Conservation (phyloP, 2,797 vertebrate genomes). For the Brachyrhaphis roseni region DNA sequence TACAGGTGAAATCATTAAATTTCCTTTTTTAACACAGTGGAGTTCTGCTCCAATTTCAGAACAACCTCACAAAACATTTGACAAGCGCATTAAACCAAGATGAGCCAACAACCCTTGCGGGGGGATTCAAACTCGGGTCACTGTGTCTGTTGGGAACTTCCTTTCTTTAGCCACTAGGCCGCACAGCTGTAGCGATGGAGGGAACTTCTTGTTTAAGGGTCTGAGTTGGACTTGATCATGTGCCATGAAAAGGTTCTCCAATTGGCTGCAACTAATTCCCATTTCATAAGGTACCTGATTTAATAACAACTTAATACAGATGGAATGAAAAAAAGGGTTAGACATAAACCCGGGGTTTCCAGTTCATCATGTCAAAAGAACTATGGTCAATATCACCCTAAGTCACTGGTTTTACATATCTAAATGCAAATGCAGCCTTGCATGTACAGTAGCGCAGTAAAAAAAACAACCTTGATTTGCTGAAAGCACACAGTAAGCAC, state of each 20-base stretch:
- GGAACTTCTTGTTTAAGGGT: background rate
- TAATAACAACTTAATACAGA: background rate
- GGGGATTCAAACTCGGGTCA: background rate
- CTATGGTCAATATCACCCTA: background rate
- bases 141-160: background rate
- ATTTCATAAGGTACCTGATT: background rate
- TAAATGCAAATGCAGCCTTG: conserved; percentile 40
- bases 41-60: background rate
- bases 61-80: background rate
- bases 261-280: background rate
- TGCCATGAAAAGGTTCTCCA: background rate
- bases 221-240: background rate
- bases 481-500: conserved; percentile 75
- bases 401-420: conserved; percentile 17
- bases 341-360: background rate
- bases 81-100: background rate
- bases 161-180: background rate
- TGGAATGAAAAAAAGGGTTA: background rate
- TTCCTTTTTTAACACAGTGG: background rate
- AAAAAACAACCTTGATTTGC: conserved; percentile 24
- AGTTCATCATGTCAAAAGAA: background rate
- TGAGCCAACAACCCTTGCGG: background rate
- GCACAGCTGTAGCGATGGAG: background rate
- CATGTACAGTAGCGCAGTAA: conserved; percentile 9
- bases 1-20: background rate